These are phyloP conservation scores for Porites australiensis DNA, from an alignment of 64 coral and sea anemone species.

Conservation along the genomic window DNA sequence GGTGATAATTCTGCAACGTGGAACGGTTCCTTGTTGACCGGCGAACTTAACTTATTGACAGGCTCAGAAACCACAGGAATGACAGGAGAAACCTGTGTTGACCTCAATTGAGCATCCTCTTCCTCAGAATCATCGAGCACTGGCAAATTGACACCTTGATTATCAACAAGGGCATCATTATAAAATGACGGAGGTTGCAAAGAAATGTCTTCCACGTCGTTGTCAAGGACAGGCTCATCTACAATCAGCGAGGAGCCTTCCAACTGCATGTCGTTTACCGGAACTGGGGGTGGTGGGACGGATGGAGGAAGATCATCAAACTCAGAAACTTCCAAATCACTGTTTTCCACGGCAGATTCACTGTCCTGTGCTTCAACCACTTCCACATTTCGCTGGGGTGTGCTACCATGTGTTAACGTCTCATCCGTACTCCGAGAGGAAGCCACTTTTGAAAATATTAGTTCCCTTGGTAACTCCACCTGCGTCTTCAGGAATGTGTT, in stretches of 20 bases:
- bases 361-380: neutral
- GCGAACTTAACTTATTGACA: neutral
- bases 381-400: neutral
- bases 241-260: neutral
- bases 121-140: neutral
- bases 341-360: neutral
- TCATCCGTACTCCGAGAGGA: neutral
- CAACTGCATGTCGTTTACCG: neutral
- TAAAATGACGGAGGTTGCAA: slow-evolving; percentile 40
- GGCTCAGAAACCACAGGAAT: neutral
- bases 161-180: neutral
- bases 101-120: neutral
- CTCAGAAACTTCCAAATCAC: neutral
- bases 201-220: neutral
- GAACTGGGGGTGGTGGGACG: neutral
- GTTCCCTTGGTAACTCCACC: neutral
- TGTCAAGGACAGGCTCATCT: neutral
- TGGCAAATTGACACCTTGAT: neutral
- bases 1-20: neutral
- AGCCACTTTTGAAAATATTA: neutral
- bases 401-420: neutral
- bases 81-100: neutral
- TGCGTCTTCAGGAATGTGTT: neutral
- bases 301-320: slow-evolving; percentile 14
- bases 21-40: neutral